A percentile compares a stretch with the other conserved stretches of the same genome.
Evolutionary conservation across 2,113 vertebrate species (phyloP).

Genomic region (Hemicordylus capensis): DNA sequence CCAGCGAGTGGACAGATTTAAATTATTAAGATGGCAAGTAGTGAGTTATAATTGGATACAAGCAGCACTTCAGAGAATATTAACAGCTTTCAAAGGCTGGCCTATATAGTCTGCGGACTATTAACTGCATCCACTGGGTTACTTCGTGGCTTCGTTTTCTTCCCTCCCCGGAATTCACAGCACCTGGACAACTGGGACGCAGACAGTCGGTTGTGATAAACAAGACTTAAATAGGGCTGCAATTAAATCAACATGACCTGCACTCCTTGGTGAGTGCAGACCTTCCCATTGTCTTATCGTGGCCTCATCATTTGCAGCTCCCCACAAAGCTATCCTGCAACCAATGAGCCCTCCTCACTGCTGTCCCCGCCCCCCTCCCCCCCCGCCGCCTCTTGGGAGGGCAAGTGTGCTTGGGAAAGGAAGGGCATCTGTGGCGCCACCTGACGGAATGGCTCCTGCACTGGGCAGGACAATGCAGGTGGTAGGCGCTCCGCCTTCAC

Average conservation of each 20-base stretch:
- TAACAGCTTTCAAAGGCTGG: conserved; percentile 87
- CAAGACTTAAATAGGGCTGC: conserved; percentile 45
- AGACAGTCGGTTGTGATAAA: conserved; percentile 76
- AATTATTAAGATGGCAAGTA: conserved; percentile 95
- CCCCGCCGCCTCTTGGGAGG: no score
- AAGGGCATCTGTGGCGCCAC: neutral
- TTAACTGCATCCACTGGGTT: conserved; percentile 89
- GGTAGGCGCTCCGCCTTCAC: no score
- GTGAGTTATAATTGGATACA: conserved; percentile 98
- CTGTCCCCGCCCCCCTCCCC: no score
- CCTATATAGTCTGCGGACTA: conserved; percentile 79
- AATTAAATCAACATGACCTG: conserved; percentile 67
- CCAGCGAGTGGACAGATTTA: conserved; percentile 88
- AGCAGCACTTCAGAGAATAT: conserved; percentile 94
- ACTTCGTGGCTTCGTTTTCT: conserved; percentile 61
- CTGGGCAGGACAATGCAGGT: no score
- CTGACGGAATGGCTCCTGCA: no score
- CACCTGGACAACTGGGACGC: conserved; percentile 70
- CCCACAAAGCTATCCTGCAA: neutral
- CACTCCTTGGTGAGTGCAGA: conserved; percentile 53
- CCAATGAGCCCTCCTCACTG: neutral
- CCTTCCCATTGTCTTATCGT: conserved; percentile 52
- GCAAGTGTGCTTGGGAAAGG: no score
- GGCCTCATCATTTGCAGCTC: conserved; percentile 54
- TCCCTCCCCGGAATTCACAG: conserved; percentile 57